Percentiles rank a stretch among this genome's conserved stretches.
Conservation (phyloP, 2,888 invertebrate genomes). For the Drosophila histrio region DNA sequence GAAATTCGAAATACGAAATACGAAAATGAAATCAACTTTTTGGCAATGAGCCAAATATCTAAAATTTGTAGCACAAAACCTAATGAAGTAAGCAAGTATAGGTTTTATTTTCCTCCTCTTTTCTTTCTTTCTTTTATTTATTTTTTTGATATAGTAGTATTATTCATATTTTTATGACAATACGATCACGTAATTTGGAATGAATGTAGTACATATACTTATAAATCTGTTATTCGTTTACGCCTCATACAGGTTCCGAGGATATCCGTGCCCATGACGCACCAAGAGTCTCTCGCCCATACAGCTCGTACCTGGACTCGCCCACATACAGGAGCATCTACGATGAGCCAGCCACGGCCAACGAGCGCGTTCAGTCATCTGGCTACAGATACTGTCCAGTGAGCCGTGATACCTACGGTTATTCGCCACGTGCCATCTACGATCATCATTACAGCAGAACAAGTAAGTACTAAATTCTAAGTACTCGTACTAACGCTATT, state of each 20-base stretch:
- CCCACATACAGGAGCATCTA: conserved; percentile 93
- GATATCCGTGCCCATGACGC: conserved; percentile 95
- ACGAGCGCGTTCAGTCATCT: conserved; percentile 93
- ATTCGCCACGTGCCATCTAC: conserved; percentile 94
- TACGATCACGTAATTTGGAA: not conserved
- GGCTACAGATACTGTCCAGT: conserved; percentile 96
- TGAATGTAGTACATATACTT: conserved; percentile 10
- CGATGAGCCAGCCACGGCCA: conserved; percentile 92
- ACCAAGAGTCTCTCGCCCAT: conserved; percentile 88
- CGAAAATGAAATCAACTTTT: conserved; percentile 64
- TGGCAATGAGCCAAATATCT: conserved; percentile 71
- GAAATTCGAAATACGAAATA: conserved; percentile 38
- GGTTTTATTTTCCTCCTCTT: not conserved
- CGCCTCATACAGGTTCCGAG: conserved; percentile 89
- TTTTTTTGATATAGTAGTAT: not conserved
- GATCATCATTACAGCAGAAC: conserved; percentile 94
- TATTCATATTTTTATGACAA: not conserved
- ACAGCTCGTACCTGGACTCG: conserved; percentile 90
- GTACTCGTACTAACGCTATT: not conserved
- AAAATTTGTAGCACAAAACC: conserved; percentile 59
- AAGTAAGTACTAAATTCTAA: conserved; percentile 87
- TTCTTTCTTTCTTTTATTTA: not conserved
- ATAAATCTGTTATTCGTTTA: not conserved
- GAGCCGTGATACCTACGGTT: conserved; percentile 95
- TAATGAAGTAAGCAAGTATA: conserved; percentile 55